Evolutionary conservation across 2,797 vertebrate species (phyloP).

Genomic region (Melopsittacus undulatus): DNA sequence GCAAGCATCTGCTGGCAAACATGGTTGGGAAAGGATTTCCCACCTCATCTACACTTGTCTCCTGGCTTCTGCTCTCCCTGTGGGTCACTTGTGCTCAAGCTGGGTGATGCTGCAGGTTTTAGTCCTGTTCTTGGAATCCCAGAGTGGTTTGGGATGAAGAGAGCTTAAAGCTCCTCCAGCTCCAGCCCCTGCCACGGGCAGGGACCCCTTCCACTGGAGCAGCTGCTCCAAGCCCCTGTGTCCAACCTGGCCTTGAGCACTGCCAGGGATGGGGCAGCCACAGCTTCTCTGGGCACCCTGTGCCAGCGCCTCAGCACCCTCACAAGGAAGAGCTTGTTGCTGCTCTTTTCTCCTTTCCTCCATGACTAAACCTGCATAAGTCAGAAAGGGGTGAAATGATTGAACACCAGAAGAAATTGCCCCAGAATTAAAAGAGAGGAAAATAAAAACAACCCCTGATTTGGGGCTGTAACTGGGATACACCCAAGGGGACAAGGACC

Average conservation of each 20-base stretch:
- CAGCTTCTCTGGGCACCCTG: neutral
- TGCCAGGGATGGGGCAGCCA: neutral
- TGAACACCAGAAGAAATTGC: neutral
- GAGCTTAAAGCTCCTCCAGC: neutral
- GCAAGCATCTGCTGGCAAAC: neutral
- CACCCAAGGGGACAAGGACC: neutral
- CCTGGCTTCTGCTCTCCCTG: neutral
- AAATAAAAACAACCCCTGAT: neutral
- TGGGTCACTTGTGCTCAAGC: neutral
- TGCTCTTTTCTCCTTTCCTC: neutral
- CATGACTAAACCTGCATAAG: neutral
- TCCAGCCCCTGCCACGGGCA: neutral
- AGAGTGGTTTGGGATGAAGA: neutral
- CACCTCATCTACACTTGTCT: neutral
- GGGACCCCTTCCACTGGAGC: neutral
- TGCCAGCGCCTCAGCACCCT: neutral
- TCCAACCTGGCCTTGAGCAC: too few relatives aligned
- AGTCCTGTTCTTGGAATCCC: neutral
- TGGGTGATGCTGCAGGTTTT: neutral
- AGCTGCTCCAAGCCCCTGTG: neutral
- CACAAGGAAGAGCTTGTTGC: neutral
- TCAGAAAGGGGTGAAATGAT: neutral
- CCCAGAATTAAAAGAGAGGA: neutral
- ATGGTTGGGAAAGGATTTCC: neutral
- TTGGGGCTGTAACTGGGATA: neutral